Conservation (phyloP, 2,113 vertebrate species). For the Cichladusa arquata region DNA sequence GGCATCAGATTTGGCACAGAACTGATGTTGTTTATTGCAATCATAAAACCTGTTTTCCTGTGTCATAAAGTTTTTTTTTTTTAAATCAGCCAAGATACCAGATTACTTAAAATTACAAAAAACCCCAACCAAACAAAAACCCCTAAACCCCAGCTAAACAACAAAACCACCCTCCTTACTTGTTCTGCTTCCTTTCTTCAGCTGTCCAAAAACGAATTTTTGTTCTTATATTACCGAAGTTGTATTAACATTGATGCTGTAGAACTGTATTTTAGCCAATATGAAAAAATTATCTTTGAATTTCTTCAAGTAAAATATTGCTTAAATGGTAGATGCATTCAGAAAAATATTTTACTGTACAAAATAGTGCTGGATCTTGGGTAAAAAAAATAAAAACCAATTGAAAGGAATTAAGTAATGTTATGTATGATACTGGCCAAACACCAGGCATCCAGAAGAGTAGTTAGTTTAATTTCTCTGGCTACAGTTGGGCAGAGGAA, state of each 20-base stretch:
- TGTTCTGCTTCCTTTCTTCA: not conserved
- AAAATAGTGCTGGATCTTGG: not conserved
- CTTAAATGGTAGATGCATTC: not conserved
- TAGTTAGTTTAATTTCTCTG: not conserved
- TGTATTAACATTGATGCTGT: not conserved
- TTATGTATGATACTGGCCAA: not conserved
- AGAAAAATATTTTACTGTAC: not conserved
- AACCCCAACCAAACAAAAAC: not conserved
- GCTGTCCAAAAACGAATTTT: not conserved
- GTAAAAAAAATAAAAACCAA: not conserved
- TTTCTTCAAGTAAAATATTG: not conserved
- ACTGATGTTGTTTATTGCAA: not conserved
- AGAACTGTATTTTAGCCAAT: not conserved
- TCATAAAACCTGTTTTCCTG: not conserved
- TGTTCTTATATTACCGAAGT: not conserved
- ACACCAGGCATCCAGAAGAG: not conserved
- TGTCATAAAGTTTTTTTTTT: not conserved
- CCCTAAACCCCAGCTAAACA: not conserved
- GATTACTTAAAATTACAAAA: not conserved
- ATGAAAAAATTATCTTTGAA: not conserved
- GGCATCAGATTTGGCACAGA: not conserved
- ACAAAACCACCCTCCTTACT: not conserved
- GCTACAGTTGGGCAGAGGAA: not conserved
- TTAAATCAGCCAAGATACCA: not conserved
- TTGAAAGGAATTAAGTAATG: not conserved